These are phyloP conservation scores for Lathamus discolor DNA, from an alignment of 2,113 vertebrate species.

Conservation along the genomic window DNA sequence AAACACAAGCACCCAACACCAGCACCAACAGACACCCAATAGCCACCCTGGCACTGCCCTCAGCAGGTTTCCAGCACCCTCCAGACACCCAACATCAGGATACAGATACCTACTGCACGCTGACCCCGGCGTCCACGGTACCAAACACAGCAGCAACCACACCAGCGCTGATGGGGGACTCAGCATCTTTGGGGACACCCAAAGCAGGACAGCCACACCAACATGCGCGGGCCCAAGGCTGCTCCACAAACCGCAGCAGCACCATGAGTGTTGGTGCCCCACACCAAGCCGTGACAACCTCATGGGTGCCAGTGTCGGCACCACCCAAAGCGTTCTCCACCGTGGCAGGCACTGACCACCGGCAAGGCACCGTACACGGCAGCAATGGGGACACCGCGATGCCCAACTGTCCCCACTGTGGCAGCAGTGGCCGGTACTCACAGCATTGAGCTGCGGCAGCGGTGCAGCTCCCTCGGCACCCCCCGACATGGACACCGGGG, in stretches of 20 bases:
- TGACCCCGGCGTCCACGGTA: neutral
- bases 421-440: neutral
- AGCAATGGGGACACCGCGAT: rapidly evolving
- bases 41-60: neutral
- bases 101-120: neutral
- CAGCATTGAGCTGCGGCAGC: neutral
- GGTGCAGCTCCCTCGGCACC: neutral
- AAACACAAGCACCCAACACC: neutral
- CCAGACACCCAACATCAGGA: neutral
- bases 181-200: neutral
- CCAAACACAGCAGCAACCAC: neutral
- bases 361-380: neutral
- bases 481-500: neutral
- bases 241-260: neutral
- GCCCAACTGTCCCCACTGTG: neutral
- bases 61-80: neutral
- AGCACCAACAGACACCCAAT: neutral
- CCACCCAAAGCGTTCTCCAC: neutral
- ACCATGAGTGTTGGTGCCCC: no score
- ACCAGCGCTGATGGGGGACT: neutral
- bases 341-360: neutral
- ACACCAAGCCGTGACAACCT: neutral
- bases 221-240: rapidly evolving
- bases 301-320: rapidly evolving
- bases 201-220: neutral